These are phyloP conservation scores for Microplitis mediator DNA, from an alignment of 1,140 invertebrate species.

Conservation along the genomic window DNA sequence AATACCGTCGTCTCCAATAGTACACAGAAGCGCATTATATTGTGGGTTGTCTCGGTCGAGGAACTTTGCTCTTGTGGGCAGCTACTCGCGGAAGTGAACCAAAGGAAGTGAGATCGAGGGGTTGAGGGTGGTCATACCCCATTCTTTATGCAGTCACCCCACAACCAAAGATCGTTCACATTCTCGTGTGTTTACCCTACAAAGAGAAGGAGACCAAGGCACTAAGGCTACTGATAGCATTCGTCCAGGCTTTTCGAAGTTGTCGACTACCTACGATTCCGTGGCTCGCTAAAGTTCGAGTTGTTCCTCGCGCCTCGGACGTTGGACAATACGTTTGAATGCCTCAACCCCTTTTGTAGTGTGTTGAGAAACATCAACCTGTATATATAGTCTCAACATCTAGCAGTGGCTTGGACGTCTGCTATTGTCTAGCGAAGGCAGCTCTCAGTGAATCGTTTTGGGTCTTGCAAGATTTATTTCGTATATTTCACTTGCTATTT, in stretches of 20 bases:
- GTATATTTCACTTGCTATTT: conserved; percentile 63
- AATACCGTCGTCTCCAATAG: no score
- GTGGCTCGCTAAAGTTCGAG: conserved; percentile 39
- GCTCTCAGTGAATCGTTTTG: conserved; percentile 15
- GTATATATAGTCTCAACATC: not conserved
- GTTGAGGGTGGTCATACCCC: conserved; percentile 31
- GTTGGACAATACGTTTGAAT: conserved; percentile 54
- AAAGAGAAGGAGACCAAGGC: conserved; percentile 9
- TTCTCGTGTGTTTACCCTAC: conserved; percentile 43
- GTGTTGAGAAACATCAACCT: conserved; percentile 8
- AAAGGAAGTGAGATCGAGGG: conserved; percentile 5
- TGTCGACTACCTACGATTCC: conserved; percentile 27
- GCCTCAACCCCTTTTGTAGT: conserved; percentile 35
- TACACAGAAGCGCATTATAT: conserved; percentile 44
- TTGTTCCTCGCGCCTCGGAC: conserved; percentile 46
- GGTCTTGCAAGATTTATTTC: conserved; percentile 64
- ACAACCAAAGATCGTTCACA: conserved; percentile 49
- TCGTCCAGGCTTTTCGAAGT: not conserved
- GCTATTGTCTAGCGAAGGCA: conserved; percentile 59
- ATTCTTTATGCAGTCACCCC: conserved; percentile 49
- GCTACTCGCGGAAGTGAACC: no score
- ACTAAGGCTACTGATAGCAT: conserved; percentile 8
- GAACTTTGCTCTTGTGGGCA: conserved; percentile 54
- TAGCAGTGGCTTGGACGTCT: conserved; percentile 56
- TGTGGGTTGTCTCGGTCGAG: conserved; percentile 55